Evolutionary conservation across 2,888 invertebrate genomes (phyloP).

Genomic region (Tortricodes alternella): DNA sequence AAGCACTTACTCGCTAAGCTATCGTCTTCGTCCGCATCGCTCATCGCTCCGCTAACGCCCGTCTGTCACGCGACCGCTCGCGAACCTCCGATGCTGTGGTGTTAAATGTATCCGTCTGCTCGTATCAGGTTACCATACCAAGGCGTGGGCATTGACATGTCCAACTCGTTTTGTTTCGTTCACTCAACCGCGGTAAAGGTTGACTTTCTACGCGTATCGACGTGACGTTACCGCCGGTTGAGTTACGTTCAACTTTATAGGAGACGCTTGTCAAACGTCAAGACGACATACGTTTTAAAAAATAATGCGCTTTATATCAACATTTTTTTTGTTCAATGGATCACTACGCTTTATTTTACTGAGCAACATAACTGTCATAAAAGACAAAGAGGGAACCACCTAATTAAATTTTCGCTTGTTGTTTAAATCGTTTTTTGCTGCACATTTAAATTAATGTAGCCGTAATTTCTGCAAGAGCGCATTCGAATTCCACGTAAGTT

Average conservation of each 20-base stretch:
- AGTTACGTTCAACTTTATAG: constrained; percentile 66
- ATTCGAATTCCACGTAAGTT: constrained; percentile 55
- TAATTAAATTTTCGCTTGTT: constrained; percentile 33
- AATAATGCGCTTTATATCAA: constrained; percentile 29
- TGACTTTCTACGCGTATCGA: constrained; percentile 77
- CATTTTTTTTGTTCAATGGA: no score
- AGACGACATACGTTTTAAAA: constrained; percentile 42
- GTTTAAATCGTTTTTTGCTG: constrained; percentile 23
- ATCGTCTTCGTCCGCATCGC: constrained; percentile 51
- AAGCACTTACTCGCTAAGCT: constrained; percentile 54
- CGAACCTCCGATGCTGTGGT: constrained; percentile 57
- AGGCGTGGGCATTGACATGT: constrained; percentile 83
- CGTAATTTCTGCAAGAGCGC: constrained; percentile 46
- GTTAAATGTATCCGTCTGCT: constrained; percentile 79
- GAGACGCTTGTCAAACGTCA: constrained; percentile 67
- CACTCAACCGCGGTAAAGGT: constrained; percentile 73
- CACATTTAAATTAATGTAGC: constrained; percentile 50
- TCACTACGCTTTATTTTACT: background rate
- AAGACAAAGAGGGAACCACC: constrained; percentile 5
- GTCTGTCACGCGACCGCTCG: constrained; percentile 48
- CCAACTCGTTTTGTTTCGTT: constrained; percentile 79
- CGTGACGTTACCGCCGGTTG: constrained; percentile 63
- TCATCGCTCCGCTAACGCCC: constrained; percentile 59
- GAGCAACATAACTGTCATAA: background rate
- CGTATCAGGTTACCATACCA: constrained; percentile 78